These are phyloP conservation scores for Physella acuta DNA, from an alignment of 1,140 invertebrate genomes.

Conservation along the genomic window DNA sequence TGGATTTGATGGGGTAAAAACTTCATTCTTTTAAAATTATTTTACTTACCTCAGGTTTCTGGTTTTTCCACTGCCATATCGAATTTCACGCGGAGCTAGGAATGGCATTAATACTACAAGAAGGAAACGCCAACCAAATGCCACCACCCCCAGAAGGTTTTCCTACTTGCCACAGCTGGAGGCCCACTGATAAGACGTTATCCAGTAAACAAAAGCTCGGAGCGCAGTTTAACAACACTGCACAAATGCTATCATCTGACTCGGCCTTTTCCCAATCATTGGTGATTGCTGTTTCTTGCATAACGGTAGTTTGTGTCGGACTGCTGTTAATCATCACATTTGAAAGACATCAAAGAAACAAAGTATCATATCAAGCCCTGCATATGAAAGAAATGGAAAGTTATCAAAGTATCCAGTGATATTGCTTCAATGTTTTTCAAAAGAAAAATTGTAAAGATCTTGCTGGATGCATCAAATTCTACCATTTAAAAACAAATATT, in stretches of 20 bases:
- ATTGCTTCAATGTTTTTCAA: too few relatives aligned
- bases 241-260: not conserved
- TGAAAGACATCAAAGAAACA: not conserved
- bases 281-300: too few relatives aligned
- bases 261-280: not conserved
- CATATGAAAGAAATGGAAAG: not conserved
- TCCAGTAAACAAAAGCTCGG: not conserved
- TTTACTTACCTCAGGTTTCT: slow-evolving; percentile 30
- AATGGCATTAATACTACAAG: slow-evolving; percentile 70
- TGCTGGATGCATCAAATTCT: too few relatives aligned
- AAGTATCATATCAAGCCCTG: not conserved
- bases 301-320: not conserved
- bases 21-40: not conserved
- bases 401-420: not conserved
- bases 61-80: slow-evolving; percentile 52
- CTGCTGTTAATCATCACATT: not conserved
- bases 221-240: not conserved
- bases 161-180: slow-evolving; percentile 58
- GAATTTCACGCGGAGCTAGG: slow-evolving; percentile 46
- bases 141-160: slow-evolving; percentile 59
- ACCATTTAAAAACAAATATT: too few relatives aligned
- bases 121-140: slow-evolving; percentile 62
- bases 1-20: too few relatives aligned
- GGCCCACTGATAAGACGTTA: not conserved
- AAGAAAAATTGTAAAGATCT: too few relatives aligned